Percentiles rank a stretch among this genome's conserved stretches.
Conservation (phyloP, 2,113 vertebrate genomes). For the Sylvietta virens region DNA sequence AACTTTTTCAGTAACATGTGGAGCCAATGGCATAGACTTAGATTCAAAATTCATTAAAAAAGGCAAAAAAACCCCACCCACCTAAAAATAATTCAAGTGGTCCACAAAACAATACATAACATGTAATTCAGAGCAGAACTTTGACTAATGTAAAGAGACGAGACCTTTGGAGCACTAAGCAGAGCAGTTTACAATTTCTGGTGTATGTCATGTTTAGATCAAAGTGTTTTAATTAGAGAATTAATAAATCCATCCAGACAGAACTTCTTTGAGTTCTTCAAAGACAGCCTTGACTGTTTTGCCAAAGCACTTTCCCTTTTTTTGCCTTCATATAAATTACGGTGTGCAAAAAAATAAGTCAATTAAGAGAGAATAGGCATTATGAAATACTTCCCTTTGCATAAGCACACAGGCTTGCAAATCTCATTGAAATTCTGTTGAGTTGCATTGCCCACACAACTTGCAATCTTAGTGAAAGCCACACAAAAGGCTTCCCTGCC, state of each 20-base stretch:
- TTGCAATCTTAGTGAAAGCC: neutral
- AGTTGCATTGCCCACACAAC: constrained; percentile 21
- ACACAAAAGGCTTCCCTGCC: constrained; percentile 32
- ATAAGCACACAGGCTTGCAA: neutral
- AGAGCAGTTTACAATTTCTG: neutral
- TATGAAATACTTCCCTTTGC: neutral
- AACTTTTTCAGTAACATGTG: neutral
- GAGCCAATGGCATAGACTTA: neutral
- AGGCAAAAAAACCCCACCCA: no score
- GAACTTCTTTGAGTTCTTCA: constrained; percentile 11
- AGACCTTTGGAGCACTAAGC: neutral
- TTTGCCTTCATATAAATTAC: neutral
- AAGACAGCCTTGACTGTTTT: neutral
- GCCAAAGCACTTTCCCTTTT: neutral
- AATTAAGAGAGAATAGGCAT: neutral
- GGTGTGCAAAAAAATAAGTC: neutral
- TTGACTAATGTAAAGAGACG: neutral
- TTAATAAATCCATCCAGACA: neutral
- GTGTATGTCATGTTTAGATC: neutral
- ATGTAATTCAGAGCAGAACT: neutral
- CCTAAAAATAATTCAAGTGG: neutral
- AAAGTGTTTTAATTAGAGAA: constrained; percentile 3
- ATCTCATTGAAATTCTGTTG: constrained; percentile 1
- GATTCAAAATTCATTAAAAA: neutral
- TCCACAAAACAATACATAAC: neutral